phyloP scores from a whole-genome alignment of 30 jellyfish, hydroid and myxozoan genomes.

The Aurelia sp. region DNA sequence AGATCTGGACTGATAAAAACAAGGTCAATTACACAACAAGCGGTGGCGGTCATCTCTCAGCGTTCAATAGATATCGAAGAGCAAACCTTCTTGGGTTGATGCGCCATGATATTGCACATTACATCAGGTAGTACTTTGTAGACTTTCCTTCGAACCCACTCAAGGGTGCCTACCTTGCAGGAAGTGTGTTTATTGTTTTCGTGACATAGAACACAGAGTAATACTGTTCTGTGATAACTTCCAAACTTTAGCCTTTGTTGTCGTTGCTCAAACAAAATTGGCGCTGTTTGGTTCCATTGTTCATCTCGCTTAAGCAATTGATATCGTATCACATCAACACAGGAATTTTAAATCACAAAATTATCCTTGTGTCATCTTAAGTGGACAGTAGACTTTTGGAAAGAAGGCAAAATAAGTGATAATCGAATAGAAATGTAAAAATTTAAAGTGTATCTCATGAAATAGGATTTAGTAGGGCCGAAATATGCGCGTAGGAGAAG shows the following conservation, averaged over 20 bases:
- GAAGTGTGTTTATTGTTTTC: not conserved
- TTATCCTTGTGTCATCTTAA: no score
- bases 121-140: constrained; percentile 33
- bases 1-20: constrained; percentile 74
- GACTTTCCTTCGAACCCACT: not conserved
- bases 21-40: constrained; percentile 11
- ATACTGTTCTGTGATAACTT: not conserved
- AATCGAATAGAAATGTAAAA: no score
- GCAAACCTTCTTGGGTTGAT: not conserved
- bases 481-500: no score
- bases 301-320: no score
- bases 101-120: constrained; percentile 69
- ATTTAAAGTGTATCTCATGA: no score
- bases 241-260: not conserved
- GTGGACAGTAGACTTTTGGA: no score
- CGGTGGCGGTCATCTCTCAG: constrained; percentile 29
- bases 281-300: no score
- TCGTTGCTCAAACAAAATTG: not conserved
- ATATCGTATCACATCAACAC: not conserved
- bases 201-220: no score
- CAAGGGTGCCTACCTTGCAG: not conserved
- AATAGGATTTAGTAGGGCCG: no score
- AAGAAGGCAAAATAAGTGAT: no score
- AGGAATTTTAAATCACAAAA: no score
- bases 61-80: constrained; percentile 40